Evolutionary conservation across 2,797 vertebrate species (phyloP).

Genomic region (Bovichtus variegatus): DNA sequence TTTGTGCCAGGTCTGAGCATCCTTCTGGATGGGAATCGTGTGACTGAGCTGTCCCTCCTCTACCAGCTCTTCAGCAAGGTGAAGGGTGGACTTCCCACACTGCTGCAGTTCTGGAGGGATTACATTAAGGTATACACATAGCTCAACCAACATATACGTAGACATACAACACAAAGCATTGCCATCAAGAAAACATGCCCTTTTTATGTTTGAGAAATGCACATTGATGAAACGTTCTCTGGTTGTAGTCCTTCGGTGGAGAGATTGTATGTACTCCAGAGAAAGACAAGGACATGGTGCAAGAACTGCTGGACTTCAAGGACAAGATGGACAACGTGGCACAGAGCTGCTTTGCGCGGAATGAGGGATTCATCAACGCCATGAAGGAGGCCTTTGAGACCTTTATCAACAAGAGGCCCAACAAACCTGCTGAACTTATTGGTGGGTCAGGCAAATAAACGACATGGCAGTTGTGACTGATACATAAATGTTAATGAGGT

Average conservation of each 20-base stretch:
- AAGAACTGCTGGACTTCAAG: slow-evolving; percentile 97
- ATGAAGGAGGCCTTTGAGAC: slow-evolving; percentile 99
- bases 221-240: slow-evolving; percentile 16
- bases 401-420: slow-evolving; percentile 99
- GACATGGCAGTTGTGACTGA: not conserved
- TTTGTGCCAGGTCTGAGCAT: slow-evolving; percentile 90
- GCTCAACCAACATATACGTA: not conserved
- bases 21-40: slow-evolving; percentile 95
- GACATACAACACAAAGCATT: not conserved
- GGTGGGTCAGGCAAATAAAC: slow-evolving; percentile 79
- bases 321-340: slow-evolving; percentile 98
- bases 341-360: slow-evolving; percentile 95
- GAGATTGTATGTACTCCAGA: slow-evolving; percentile 99
- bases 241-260: slow-evolving; percentile 92
- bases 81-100: slow-evolving; percentile 93
- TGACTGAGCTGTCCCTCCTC: slow-evolving; percentile 94
- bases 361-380: slow-evolving; percentile 97
- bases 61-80: slow-evolving; percentile 98
- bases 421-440: slow-evolving; percentile 99
- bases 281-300: slow-evolving; percentile 99
- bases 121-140: slow-evolving; percentile 93
- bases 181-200: not conserved
- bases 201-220: slow-evolving; percentile 10
- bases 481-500: not conserved
- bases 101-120: slow-evolving; percentile 98